phyloP scores from a whole-genome alignment of 1,140 invertebrate species.

The Heterodera schachtii region DNA sequence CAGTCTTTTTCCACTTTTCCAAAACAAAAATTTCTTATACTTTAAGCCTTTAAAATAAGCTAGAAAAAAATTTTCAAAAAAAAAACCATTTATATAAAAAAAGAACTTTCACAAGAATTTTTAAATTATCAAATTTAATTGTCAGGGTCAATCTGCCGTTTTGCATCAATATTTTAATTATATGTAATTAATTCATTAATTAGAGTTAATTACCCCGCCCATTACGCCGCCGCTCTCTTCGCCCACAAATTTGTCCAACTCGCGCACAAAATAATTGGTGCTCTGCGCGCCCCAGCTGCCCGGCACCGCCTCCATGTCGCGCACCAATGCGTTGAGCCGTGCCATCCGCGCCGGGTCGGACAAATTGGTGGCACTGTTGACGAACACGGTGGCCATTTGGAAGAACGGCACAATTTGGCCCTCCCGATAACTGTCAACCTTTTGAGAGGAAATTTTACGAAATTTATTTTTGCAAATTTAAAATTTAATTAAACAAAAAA shows the following conservation, averaged over 20 bases:
- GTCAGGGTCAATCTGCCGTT: too few species aligned
- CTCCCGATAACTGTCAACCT: not conserved
- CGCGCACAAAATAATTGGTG: constrained; percentile 63
- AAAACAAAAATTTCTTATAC: too few species aligned
- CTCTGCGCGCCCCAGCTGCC: constrained; percentile 54
- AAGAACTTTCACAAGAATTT: too few species aligned
- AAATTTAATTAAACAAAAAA: too few species aligned
- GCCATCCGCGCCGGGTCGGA: constrained; percentile 53
- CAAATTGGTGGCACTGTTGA: constrained; percentile 61
- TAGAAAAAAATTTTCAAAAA: too few species aligned
- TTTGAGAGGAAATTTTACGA: not conserved
- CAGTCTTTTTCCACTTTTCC: too few species aligned
- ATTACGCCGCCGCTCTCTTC: not conserved
- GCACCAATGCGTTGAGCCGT: constrained; percentile 55
- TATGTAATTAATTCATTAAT: too few species aligned
- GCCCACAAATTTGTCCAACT: constrained; percentile 54
- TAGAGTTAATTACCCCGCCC: not conserved
- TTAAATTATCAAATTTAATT: too few species aligned
- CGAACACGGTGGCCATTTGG: constrained; percentile 57
- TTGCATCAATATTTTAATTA: too few species aligned
- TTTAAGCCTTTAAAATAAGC: too few species aligned
- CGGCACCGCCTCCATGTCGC: constrained; percentile 57
- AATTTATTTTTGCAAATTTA: constrained; percentile 5
- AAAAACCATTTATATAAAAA: too few species aligned
- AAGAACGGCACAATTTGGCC: not conserved